Base-by-base conservation (phyloP, 2,888 invertebrate species). In the Caenorhabditis imperialis region DNA sequence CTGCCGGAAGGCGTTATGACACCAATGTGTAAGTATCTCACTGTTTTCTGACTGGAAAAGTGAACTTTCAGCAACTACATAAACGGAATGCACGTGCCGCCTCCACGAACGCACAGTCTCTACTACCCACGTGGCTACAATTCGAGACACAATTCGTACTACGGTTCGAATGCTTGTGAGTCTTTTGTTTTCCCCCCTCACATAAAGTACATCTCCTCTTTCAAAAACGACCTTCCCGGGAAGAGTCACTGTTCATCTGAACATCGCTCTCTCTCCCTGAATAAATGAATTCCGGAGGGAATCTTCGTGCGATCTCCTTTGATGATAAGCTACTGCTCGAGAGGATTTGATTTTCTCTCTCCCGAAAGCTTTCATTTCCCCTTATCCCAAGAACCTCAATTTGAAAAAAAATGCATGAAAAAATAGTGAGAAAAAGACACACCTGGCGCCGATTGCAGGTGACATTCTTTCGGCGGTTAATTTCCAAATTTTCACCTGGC, bases 91-190 rank as follows among this genome's bases (percentile, higher is more conserved):
- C 63, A 62, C 62, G 69, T 67, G 1, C 70, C 73, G 8, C 74
- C 73, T 18, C 75, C 70, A 16, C 61, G 81, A 20, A 74, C 82
- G 0, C 71, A 72, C 38, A 75, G 75, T 47, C 63, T 82, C 44
- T 82, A 82, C 65, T 77, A 82, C 54, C 78, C 80, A 22, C 72
- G 82, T 25, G 69, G 70, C 4, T 78, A 81, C 47, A 62, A 50
- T 12, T 54, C 53, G 1, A 37, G 53, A 38, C 45, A 60, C 22
- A 75, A 72, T 50, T 63, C 70, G 3, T 81, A 78, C 50, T 81
- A 81, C 45, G 80, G 80, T 61, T 73, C 75, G 12, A 76, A 78
- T 75, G 80, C 78, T 16, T 81, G 80, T 81, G 53, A 76, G 80
- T 78, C 22, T 30, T 60, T 61, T 14, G n/a, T n/a, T n/a, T 33